Conservation (phyloP, 2,113 vertebrate genomes). For the Himantopus leucocephalus region DNA sequence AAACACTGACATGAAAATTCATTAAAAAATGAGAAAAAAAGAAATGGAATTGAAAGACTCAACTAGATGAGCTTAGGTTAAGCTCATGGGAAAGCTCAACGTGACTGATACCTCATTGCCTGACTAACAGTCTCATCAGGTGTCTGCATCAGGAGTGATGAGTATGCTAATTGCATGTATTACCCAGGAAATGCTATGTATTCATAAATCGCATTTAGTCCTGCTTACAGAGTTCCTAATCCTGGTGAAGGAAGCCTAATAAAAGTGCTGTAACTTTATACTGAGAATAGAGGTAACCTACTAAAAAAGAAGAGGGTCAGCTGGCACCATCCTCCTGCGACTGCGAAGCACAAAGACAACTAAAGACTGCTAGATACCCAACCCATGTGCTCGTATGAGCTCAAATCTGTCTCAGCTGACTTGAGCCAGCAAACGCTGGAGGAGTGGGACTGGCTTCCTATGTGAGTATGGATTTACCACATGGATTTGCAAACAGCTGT, state of each 20-base stretch:
- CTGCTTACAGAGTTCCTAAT: neutral
- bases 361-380: neutral
- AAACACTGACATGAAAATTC: neutral
- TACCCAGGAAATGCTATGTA: neutral
- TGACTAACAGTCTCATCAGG: neutral
- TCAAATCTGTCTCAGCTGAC: neutral
- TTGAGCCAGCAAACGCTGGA: neutral
- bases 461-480: neutral
- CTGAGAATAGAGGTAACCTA: neutral
- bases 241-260: neutral
- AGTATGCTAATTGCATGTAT: neutral
- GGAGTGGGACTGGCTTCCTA: neutral
- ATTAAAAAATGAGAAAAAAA: neutral
- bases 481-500: neutral
- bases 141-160: neutral
- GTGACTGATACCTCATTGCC: neutral
- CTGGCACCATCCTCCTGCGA: neutral
- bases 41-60: neutral
- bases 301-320: neutral
- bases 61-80: neutral
- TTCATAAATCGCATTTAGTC: neutral
- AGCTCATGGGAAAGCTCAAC: neutral
- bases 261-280: neutral
- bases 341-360: neutral
- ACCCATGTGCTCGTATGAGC: neutral